Evolutionary conservation across 2,113 vertebrate species (phyloP).

Genomic region (Semicossyphus pulcher): DNA sequence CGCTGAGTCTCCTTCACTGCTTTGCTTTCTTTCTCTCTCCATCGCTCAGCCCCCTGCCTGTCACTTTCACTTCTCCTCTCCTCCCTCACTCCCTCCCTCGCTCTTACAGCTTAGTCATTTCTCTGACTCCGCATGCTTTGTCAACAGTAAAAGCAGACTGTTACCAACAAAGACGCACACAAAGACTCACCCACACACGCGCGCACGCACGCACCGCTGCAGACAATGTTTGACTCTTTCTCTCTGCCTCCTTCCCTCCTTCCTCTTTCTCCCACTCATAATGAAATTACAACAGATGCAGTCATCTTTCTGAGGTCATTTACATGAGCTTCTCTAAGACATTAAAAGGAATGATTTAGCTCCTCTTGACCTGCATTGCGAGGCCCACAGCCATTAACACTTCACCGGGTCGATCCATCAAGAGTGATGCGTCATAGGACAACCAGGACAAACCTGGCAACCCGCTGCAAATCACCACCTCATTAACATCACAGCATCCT

Average conservation of each 20-base stretch:
- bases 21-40: conserved; percentile 5
- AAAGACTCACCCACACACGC: conserved; percentile 16
- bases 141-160: conserved; percentile 72
- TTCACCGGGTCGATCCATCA: not conserved
- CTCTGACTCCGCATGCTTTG: conserved; percentile 68
- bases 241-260: conserved; percentile 29
- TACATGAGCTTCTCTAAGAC: not conserved
- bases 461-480: conserved; percentile 5
- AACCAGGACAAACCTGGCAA: conserved; percentile 26
- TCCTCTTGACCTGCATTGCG: conserved; percentile 16
- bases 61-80: conserved; percentile 34
- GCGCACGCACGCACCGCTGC: conserved; percentile 20
- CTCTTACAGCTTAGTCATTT: conserved; percentile 62
- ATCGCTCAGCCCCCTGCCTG: conserved; percentile 29
- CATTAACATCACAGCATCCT: conserved; percentile 8
- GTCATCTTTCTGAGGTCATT: conserved; percentile 63
- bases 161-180: conserved; percentile 35
- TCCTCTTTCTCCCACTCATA: conserved; percentile 36
- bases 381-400: conserved; percentile 14
- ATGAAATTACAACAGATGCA: conserved; percentile 37
- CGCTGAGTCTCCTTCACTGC: not conserved
- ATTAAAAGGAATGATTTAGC: conserved; percentile 36
- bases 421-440: conserved; percentile 37
- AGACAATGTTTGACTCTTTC: conserved; percentile 49
- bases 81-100: not conserved